Conservation (phyloP, 2,888 invertebrate genomes). For the Agonopterix arenella region DNA sequence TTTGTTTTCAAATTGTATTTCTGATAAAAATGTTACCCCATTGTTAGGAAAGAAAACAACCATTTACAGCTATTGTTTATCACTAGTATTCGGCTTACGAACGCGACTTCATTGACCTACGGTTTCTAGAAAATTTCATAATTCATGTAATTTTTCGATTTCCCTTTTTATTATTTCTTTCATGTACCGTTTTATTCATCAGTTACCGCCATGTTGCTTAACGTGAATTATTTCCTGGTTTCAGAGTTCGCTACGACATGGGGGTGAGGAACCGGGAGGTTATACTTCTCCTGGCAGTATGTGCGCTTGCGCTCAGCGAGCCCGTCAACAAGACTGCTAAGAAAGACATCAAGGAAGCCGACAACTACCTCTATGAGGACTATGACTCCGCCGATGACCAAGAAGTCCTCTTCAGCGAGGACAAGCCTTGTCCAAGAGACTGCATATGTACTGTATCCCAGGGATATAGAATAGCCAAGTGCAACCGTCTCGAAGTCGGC, state of each 20-base stretch:
- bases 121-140: slow-evolving; percentile 30
- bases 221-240: slow-evolving; percentile 29
- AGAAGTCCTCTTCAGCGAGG: slow-evolving; percentile 63
- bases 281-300: slow-evolving; percentile 66
- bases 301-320: slow-evolving; percentile 57
- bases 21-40: slow-evolving; percentile 28
- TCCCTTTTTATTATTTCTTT: slow-evolving; percentile 2
- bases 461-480: slow-evolving; percentile 79
- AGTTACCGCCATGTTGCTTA: background rate
- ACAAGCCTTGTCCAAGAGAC: slow-evolving; percentile 78
- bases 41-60: slow-evolving; percentile 33
- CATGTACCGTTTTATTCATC: too few relatives aligned
- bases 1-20: background rate
- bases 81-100: slow-evolving; percentile 30
- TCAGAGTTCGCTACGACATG: slow-evolving; percentile 72
- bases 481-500: slow-evolving; percentile 81
- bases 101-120: slow-evolving; percentile 32
- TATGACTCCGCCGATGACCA: slow-evolving; percentile 67
- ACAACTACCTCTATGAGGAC: slow-evolving; percentile 60
- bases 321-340: slow-evolving; percentile 51
- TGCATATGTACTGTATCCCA: slow-evolving; percentile 79
- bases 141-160: slow-evolving; percentile 26
- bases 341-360: slow-evolving; percentile 40
- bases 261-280: slow-evolving; percentile 71
- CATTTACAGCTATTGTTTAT: slow-evolving; percentile 34